These are phyloP conservation scores for Amblyraja radiata DNA, from an alignment of 2,797 vertebrate species.

Conservation along the genomic window DNA sequence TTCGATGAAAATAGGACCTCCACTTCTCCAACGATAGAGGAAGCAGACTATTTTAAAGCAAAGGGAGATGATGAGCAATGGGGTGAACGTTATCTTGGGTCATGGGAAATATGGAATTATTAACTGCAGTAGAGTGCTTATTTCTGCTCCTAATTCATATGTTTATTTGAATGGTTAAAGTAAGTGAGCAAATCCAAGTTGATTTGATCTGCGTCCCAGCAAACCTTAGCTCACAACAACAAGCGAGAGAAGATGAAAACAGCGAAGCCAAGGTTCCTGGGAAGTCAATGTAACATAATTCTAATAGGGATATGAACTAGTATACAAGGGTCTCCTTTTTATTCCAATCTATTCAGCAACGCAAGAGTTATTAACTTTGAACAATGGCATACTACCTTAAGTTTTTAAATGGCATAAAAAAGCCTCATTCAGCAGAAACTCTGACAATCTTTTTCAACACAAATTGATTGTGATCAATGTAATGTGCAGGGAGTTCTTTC, in stretches of 20 bases:
- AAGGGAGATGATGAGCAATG: too few species aligned
- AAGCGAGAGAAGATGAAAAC: neutral
- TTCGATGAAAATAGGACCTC: too few species aligned
- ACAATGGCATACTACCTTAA: neutral
- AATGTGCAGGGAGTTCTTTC: neutral
- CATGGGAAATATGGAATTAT: too few species aligned
- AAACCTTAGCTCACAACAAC: neutral
- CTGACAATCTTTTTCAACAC: neutral
- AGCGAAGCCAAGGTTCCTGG: neutral
- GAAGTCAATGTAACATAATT: neutral
- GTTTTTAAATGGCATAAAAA: neutral
- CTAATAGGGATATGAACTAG: neutral
- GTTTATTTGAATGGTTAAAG: neutral
- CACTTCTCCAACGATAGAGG: too few species aligned
- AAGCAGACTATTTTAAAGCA: too few species aligned
- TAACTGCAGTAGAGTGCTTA: too few species aligned
- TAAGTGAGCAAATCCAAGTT: neutral
- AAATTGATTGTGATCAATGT: neutral
- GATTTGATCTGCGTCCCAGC: neutral
- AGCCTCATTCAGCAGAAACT: neutral
- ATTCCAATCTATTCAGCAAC: neutral
- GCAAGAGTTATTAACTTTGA: neutral
- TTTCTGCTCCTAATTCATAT: too few species aligned
- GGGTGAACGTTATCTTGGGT: too few species aligned
- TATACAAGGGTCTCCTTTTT: too few species aligned